phyloP scores from a whole-genome alignment of 2,888 invertebrate species.

The Agapetus fuscipes region DNA sequence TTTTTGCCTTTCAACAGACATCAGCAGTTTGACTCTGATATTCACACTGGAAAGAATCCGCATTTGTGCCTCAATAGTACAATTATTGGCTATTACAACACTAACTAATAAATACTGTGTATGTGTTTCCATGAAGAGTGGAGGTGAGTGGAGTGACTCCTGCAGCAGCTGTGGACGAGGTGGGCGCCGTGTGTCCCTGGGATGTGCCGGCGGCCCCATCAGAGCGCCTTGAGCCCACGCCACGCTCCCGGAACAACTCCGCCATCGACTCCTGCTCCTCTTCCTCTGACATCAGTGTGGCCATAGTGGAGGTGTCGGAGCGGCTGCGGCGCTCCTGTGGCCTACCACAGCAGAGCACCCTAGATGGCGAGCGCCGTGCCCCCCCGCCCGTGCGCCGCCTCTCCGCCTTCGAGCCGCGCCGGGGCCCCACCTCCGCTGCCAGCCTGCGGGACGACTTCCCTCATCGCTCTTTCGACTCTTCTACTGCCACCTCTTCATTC shows the following conservation, averaged over 20 bases:
- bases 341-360: conserved; percentile 56
- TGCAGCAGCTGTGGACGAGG: conserved; percentile 25
- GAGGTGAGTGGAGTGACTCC: conserved; percentile 24
- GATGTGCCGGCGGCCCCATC: conserved; percentile 27
- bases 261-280: conserved; percentile 61
- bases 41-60: too few relatives aligned
- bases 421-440: conserved; percentile 44
- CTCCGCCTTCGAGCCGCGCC: conserved; percentile 48
- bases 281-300: conserved; percentile 63
- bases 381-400: conserved; percentile 38
- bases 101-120: too few relatives aligned
- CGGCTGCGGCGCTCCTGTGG: conserved; percentile 53
- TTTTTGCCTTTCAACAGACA: too few relatives aligned
- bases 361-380: conserved; percentile 52
- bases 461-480: conserved; percentile 33
- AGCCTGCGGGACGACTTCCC: conserved; percentile 38
- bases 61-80: too few relatives aligned
- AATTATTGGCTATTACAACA: too few relatives aligned
- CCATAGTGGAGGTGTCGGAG: conserved; percentile 43
- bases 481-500: conserved; percentile 24
- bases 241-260: conserved; percentile 54
- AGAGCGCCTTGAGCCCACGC: conserved; percentile 29
- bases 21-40: too few relatives aligned
- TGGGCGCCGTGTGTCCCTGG: conserved; percentile 28
- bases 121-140: neutral